phyloP scores from a whole-genome alignment of 2,797 vertebrate species.

The Adelosebastes latens region DNA sequence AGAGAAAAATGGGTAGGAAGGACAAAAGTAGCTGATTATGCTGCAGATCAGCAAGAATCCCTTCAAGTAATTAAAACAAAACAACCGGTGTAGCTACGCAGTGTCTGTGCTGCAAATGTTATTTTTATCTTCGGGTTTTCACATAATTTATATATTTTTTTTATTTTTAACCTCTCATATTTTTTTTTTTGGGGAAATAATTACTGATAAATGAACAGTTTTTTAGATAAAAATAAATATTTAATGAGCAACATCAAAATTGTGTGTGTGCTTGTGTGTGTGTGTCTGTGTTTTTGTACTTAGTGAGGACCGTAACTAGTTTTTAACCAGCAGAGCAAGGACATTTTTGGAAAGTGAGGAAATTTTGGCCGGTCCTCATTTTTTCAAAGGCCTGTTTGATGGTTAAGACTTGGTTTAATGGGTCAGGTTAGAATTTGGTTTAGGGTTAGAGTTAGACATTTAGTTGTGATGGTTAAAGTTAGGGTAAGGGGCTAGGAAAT shows the following conservation, averaged over 20 bases:
- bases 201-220: background rate
- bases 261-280: background rate
- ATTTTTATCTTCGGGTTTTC: constrained; percentile 19
- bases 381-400: too few relatives aligned
- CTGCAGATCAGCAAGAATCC: constrained; percentile 28
- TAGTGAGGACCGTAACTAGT: background rate
- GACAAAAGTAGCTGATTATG: constrained; percentile 24
- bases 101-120: background rate
- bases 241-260: background rate
- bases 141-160: background rate
- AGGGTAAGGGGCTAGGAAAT: background rate
- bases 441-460: too few relatives aligned
- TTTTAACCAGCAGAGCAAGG: background rate
- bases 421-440: too few relatives aligned
- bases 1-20: constrained; percentile 1
- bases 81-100: background rate
- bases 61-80: constrained; percentile 29
- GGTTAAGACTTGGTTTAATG: too few relatives aligned
- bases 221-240: background rate
- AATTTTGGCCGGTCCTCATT: too few relatives aligned
- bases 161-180: constrained; percentile 9
- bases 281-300: background rate
- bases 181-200: background rate
- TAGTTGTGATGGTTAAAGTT: background rate
- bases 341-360: too few relatives aligned